Evolutionary conservation across 2,797 vertebrate species (phyloP), one percentile per base, ranked within the genome.

Genomic region (Chaetodon trifasciatus): DNA sequence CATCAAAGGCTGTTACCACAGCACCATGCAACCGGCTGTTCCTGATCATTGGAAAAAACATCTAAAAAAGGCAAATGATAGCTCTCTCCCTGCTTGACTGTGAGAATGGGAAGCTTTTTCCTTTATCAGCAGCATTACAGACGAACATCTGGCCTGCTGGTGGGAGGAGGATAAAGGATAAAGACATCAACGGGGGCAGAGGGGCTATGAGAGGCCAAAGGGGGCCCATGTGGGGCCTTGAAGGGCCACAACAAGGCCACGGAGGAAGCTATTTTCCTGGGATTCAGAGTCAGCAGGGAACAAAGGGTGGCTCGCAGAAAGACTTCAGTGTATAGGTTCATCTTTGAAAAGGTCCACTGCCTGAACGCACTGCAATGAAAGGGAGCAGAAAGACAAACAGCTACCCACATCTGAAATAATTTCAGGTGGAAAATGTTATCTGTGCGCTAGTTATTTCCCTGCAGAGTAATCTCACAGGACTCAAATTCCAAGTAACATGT

Each of bases 161-260:
- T 65, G 52, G 79, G 86, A 89, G 79, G 77, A 82, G 82, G 87
- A 87, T 83, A 69, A 88, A 86, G 84, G 76, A 92, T 92, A 90
- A 89, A 92, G 92, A 92, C 88, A 93, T 92, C 92, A 92, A 83
- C 85, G 70, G 76, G 80, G 80, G 52, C 81, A 19, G 40, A 73
- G 85, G 78, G 89, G 82, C 81, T 82, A 85, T 6, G 1, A 89
- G 77, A 92, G 90, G 90, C 78, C 91, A 92, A 84, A 89, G 55
- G 82, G 81, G 78, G 80, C 37, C 81, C 44, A 70, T 32, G 81
- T 69, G 83, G 72, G 78, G 79, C 74, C 70, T 40, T 57, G 39
- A 82, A 87, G 79, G 81, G 75, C 87, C 79, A 88, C 65, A 68
- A 71, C 76, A 76, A 73, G 74, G 81, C 81, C 69, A 83, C 3